A percentile compares a stretch with the other conserved stretches of the same genome.
phyloP scores from a whole-genome alignment of 2,888 invertebrate species.

The Agrenia bidenticulata region DNA sequence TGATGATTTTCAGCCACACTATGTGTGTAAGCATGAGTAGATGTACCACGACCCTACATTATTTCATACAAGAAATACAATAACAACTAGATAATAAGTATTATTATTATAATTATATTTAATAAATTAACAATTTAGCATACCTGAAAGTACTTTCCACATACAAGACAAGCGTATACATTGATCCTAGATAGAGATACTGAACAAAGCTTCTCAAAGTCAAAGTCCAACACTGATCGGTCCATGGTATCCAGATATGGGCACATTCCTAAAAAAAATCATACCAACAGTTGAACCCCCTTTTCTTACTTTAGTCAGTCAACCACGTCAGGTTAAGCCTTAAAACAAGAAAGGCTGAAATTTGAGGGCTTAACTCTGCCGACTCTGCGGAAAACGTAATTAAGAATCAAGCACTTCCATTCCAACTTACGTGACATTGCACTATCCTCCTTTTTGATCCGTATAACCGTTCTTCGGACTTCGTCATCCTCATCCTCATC shows the following conservation, averaged over 20 bases:
- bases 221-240: constrained; percentile 93
- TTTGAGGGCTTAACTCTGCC: too few species aligned
- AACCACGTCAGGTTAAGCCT: neutral
- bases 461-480: neutral
- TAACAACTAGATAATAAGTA: neutral
- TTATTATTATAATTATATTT: neutral
- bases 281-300: too few species aligned
- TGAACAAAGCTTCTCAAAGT: constrained; percentile 98
- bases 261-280: constrained; percentile 64
- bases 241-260: constrained; percentile 99
- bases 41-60: constrained; percentile 91
- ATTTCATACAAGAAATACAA: too few species aligned
- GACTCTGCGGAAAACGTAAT: too few species aligned
- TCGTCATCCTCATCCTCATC: constrained; percentile 10
- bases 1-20: constrained; percentile 97
- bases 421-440: constrained; percentile 14
- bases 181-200: constrained; percentile 97
- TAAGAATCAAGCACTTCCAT: too few species aligned
- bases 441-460: constrained; percentile 14
- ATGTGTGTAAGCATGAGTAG: constrained; percentile 98
- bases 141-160: constrained; percentile 94
- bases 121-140: constrained; percentile 18
- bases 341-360: neutral
- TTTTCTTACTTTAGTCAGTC: too few species aligned
- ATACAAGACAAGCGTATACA: constrained; percentile 98